Conservation (phyloP, 2,888 invertebrate genomes). For the Busseola fusca region DNA sequence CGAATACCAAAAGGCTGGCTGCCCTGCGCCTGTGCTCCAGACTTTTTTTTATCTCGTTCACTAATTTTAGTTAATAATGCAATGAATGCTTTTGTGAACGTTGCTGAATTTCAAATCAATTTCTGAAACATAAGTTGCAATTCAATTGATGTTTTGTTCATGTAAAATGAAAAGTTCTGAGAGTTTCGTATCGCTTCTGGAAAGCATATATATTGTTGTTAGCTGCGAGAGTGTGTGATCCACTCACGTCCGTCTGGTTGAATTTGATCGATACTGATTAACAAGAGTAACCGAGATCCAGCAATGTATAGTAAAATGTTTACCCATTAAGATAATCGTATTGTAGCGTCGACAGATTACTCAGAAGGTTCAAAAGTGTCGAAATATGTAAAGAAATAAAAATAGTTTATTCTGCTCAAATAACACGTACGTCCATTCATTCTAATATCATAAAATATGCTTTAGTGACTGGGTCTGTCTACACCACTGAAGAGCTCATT, state of each 20-base stretch:
- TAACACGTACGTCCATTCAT: background rate
- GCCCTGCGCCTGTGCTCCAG: too few species aligned
- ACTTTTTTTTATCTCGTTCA: too few species aligned
- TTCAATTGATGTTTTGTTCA: background rate
- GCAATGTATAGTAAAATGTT: too few species aligned
- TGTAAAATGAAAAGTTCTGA: background rate
- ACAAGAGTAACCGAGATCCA: background rate
- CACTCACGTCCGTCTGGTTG: background rate
- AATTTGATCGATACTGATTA: slow-evolving; percentile 4
- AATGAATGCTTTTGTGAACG: background rate
- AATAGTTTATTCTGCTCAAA: background rate
- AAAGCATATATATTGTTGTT: background rate
- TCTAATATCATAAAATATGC: background rate
- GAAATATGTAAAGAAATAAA: background rate
- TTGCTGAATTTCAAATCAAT: background rate
- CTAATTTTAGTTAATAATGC: background rate
- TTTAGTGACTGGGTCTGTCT: background rate
- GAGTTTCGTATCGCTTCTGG: slow-evolving; percentile 3
- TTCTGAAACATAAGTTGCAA: background rate
- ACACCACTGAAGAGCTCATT: background rate
- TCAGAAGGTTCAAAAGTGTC: background rate
- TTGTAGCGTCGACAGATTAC: too few species aligned
- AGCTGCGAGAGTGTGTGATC: too few species aligned
- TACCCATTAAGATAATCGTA: background rate
- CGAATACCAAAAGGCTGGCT: too few species aligned